A percentile compares a stretch with the other conserved stretches of the same genome.
phyloP scores from a whole-genome alignment of 2,888 invertebrate genomes.

The Elgonia sp. region DNA sequence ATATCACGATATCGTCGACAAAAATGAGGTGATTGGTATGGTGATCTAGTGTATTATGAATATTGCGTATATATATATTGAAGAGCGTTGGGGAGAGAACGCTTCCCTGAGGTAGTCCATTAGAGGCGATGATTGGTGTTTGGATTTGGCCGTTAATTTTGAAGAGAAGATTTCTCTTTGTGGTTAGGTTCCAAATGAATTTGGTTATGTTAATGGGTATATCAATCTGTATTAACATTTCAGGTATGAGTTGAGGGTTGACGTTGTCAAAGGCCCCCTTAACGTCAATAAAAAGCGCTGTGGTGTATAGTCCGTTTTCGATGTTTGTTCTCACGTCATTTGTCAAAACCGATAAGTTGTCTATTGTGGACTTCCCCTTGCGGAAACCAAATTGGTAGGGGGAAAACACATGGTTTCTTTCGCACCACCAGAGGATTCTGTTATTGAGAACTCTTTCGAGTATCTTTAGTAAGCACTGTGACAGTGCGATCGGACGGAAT shows the following conservation, averaged over 20 bases:
- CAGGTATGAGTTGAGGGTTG: neutral
- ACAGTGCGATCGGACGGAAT: conserved; percentile 27
- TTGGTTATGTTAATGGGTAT: neutral
- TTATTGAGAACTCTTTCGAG: conserved; percentile 16
- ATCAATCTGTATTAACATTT: neutral
- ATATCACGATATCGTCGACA: too few relatives aligned
- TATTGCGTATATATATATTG: too few relatives aligned
- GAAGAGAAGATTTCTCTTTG: neutral
- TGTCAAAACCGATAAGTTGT: neutral
- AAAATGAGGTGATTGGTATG: too few relatives aligned
- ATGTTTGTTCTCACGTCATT: neutral
- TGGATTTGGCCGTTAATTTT: neutral
- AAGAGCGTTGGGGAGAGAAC: too few relatives aligned
- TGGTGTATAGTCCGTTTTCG: too few relatives aligned
- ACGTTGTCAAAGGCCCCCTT: conserved; percentile 8
- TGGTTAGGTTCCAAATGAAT: neutral
- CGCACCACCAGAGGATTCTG: neutral
- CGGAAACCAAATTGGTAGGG: conserved; percentile 26
- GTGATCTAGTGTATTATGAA: too few relatives aligned
- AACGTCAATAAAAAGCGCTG: neutral
- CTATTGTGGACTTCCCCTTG: neutral
- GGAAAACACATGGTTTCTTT: neutral
- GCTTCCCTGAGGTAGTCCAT: too few relatives aligned
- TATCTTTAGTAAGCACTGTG: conserved; percentile 6
- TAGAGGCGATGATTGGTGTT: too few relatives aligned